Evolutionary conservation across 2,888 invertebrate species (phyloP), one percentile per base, ranked within the genome.

Genomic region (Chrysodeixis includens): DNA sequence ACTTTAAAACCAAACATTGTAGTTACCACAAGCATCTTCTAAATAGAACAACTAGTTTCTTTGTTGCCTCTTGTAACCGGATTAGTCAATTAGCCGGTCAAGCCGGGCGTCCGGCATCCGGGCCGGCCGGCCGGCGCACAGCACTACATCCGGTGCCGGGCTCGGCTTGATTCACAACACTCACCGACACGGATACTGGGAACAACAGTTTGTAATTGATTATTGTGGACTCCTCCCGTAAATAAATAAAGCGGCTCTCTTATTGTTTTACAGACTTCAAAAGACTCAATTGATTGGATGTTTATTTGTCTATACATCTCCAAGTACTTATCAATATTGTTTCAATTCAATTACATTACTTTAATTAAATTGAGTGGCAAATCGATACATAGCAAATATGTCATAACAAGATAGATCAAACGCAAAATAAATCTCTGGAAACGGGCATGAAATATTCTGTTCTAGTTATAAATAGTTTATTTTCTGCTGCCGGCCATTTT

Each of bases 61-160:
- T 80, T 77, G 74, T 74, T 66, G 53, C 59, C 58, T 26, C 51
- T 54, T 65, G 67, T 64, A 77, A 78, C 79, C 72, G 79, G 78
- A 81, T 82, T 77, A 78, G 63, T 69, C 81, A 82, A 82, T 82
- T 82, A 82, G 69, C 77, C 69, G 82, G 79, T 73, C 79, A 80
- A 78, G 76, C 74, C 74, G 76, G 65, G 67, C 71, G 64, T 71
- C 79, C 81, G 79, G 78, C 60, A 56, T 65, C 74, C 70, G 75
- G 70, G 49, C 69, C 66, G 64, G 58, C 67, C 74, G 73, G 71
- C 73, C 76, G 62, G 67, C 71, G 71, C 59, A 70, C 70, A 64
- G 58, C 70, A 70, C 72, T 75, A 71, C 74, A 80, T 80, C 74
- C 76, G 76, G 76, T 56, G 74, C 76, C 76, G 75, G 77, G 56